Conservation (phyloP, 1,140 invertebrate genomes). For the Dinothrombium tinctorium region DNA sequence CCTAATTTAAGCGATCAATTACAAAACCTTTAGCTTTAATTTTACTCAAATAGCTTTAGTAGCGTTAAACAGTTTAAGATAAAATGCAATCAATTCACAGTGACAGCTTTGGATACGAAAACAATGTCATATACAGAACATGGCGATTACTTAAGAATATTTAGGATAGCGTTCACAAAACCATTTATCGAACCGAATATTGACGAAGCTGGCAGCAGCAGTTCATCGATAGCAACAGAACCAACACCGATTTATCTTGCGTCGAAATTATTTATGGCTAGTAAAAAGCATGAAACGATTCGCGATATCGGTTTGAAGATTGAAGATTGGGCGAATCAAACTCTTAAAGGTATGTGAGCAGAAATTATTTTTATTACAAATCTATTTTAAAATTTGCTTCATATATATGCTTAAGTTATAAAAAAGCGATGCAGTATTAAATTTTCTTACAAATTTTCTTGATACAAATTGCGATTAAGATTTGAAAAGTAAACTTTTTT, state of each 20-base stretch:
- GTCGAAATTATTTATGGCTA: slow-evolving; percentile 6
- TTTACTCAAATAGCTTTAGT: no score
- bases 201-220: neutral
- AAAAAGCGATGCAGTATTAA: no score
- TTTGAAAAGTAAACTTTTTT: no score
- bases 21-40: no score
- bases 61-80: no score
- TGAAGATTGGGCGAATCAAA: slow-evolving; percentile 6
- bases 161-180: slow-evolving; percentile 14
- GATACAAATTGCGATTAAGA: no score
- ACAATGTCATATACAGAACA: slow-evolving; percentile 15
- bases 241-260: neutral
- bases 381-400: no score
- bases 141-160: slow-evolving; percentile 15
- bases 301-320: slow-evolving; percentile 5
- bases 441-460: no score
- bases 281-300: slow-evolving; percentile 9
- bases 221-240: neutral
- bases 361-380: no score
- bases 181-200: neutral
- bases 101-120: neutral
- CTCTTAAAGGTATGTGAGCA: slow-evolving; percentile 7
- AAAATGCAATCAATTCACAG: no score
- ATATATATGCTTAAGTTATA: no score
- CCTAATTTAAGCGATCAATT: no score